phyloP scores from a whole-genome alignment of 2,113 vertebrate genomes.

The Paradoxurus hermaphroditus region DNA sequence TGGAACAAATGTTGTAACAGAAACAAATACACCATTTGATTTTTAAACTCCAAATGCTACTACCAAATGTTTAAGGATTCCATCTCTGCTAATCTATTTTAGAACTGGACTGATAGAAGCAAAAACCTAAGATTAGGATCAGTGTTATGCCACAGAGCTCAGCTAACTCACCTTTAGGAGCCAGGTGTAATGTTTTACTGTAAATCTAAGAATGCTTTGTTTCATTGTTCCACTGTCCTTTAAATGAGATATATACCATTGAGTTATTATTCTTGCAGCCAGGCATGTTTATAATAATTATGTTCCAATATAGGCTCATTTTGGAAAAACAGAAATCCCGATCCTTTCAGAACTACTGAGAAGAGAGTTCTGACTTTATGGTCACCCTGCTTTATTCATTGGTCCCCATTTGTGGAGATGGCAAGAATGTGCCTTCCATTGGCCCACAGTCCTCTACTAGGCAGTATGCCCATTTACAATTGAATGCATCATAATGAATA shows the following conservation, averaged over 20 bases:
- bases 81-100: constrained; percentile 10
- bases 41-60: not conserved
- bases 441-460: not conserved
- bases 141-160: not conserved
- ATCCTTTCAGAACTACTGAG: not conserved
- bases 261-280: not conserved
- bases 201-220: not conserved
- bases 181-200: not conserved
- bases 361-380: not conserved
- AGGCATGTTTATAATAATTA: not conserved
- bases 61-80: not conserved
- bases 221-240: not conserved
- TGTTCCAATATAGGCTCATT: not conserved
- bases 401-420: not conserved
- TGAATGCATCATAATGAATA: not conserved
- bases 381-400: not conserved
- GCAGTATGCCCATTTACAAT: not conserved
- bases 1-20: not conserved
- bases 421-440: not conserved
- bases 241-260: not conserved
- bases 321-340: not conserved
- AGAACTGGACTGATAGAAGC: not conserved
- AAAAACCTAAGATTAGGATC: not conserved
- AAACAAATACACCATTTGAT: not conserved
- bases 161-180: not conserved